Conservation (phyloP, 2,797 vertebrate species). For the Mormyrops attenuatus region DNA sequence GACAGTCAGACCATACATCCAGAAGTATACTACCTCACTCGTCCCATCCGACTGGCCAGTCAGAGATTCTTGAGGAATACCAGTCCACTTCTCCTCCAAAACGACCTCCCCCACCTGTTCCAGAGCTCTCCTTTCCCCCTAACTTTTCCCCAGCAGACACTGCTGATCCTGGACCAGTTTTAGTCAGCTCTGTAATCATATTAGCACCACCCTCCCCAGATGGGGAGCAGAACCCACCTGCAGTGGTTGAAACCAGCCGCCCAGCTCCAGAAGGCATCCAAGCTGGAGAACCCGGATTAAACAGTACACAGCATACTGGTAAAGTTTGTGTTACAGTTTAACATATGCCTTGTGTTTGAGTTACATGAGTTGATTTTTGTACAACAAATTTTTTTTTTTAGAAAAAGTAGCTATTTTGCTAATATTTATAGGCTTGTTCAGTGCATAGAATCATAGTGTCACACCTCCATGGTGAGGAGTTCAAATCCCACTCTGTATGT, state of each 20-base stretch:
- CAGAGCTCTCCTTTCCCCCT: slow-evolving; percentile 34
- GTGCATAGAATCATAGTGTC: not conserved
- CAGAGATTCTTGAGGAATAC: slow-evolving; percentile 29
- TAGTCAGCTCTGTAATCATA: slow-evolving; percentile 40
- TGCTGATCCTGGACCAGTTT: slow-evolving; percentile 40
- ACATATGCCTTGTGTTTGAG: not conserved
- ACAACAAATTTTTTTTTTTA: not conserved
- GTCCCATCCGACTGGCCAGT: slow-evolving; percentile 39
- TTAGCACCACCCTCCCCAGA: slow-evolving; percentile 36
- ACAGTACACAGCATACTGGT: slow-evolving; percentile 54
- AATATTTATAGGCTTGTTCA: not conserved
- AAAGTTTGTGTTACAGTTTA: slow-evolving; percentile 28
- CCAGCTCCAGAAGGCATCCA: slow-evolving; percentile 23
- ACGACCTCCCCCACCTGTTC: slow-evolving; percentile 36
- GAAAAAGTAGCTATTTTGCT: not conserved
- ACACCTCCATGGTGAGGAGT: too few relatives aligned
- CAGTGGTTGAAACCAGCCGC: slow-evolving; percentile 38
- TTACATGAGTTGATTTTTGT: not conserved
- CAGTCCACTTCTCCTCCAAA: slow-evolving; percentile 36
- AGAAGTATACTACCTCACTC: slow-evolving; percentile 39
- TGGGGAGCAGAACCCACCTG: slow-evolving; percentile 38
- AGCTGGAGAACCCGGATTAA: slow-evolving; percentile 17
- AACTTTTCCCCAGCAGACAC: slow-evolving; percentile 43
- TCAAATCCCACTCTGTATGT: too few relatives aligned
- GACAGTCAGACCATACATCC: slow-evolving; percentile 34